Evolutionary conservation across 2,888 invertebrate genomes (phyloP), one percentile per base, ranked within the genome.

Genomic region (Branchipolynoe longqiensis): DNA sequence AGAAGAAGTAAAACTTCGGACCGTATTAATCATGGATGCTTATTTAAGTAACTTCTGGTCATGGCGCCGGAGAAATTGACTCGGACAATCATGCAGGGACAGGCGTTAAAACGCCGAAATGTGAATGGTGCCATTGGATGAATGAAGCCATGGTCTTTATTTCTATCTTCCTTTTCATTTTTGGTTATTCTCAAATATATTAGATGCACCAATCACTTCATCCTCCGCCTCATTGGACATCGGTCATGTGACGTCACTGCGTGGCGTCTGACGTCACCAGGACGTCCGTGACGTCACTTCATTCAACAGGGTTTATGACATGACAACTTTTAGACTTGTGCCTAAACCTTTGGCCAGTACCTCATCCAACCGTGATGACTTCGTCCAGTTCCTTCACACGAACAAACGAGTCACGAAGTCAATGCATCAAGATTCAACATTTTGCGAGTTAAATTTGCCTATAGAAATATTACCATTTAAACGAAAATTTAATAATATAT

Each of bases 321-420:
- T 69, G 36, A 69, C 14, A 8, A n/a, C 58, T 58, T 58, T 58
- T 8, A n/a, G 58, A n/a, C 38, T 69, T 33, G 69, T 69, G 33
- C 69, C 69, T 69, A 25, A 69, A 69, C 69, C 69, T 36, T 69
- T 31, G 62, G 62, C 25, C 62, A 25, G 62, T 62, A 62, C 62
- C 62, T 62, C 62, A 62, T 31, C 25, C n/a, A n/a, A n/a, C n/a
- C n/a, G n/a, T n/a, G n/a, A n/a, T n/a, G 48, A 8, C 48, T 48
- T 48, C 48, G 48, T 48, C 48, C 48, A 48, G 48, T 18, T 48
- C 48, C 48, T 48, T 48, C 48, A 48, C 48, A 18, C 8, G 48
- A 48, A 18, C 8, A 48, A 48, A 18, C 8, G 18, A 48, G 48
- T 12, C 8, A 48, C 8, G 48, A 48, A 48, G 18, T 8, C 8